Conservation (phyloP, 2,888 invertebrate species). For the Toxonevra muliebris region DNA sequence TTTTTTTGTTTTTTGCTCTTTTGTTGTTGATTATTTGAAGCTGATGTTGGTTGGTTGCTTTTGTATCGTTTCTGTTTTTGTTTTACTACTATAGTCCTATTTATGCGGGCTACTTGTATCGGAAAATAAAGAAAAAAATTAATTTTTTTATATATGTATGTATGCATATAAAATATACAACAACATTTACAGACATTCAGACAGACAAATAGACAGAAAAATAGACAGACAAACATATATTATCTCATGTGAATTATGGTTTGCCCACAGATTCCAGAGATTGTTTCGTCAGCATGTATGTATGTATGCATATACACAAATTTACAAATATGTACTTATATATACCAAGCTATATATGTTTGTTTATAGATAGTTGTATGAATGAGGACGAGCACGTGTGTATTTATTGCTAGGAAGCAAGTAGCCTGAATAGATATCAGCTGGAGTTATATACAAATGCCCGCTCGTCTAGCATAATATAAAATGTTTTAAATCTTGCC, state of each 20-base stretch:
- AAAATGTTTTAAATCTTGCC: neutral
- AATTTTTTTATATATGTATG: too few relatives aligned
- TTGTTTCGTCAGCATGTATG: slow-evolving; percentile 16
- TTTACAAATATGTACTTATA: too few relatives aligned
- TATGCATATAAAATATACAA: neutral
- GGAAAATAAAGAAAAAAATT: too few relatives aligned
- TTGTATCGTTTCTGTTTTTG: neutral
- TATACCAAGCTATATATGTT: too few relatives aligned
- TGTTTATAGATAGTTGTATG: too few relatives aligned
- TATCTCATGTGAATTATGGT: slow-evolving; percentile 58
- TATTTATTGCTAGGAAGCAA: too few relatives aligned
- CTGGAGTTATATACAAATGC: too few relatives aligned
- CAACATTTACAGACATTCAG: slow-evolving; percentile 32
- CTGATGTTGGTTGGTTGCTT: neutral
- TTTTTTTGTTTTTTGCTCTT: neutral
- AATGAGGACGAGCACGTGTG: too few relatives aligned
- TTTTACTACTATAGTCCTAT: neutral
- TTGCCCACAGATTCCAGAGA: slow-evolving; percentile 43
- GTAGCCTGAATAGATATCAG: too few relatives aligned
- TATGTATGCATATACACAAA: too few relatives aligned
- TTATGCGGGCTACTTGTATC: neutral
- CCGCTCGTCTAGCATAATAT: too few relatives aligned
- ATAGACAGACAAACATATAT: slow-evolving; percentile 42
- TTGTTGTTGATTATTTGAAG: too few relatives aligned
- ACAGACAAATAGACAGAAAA: slow-evolving; percentile 42